These are phyloP conservation scores for Anticlea derivata DNA, from an alignment of 2,888 invertebrate species.

Conservation along the genomic window DNA sequence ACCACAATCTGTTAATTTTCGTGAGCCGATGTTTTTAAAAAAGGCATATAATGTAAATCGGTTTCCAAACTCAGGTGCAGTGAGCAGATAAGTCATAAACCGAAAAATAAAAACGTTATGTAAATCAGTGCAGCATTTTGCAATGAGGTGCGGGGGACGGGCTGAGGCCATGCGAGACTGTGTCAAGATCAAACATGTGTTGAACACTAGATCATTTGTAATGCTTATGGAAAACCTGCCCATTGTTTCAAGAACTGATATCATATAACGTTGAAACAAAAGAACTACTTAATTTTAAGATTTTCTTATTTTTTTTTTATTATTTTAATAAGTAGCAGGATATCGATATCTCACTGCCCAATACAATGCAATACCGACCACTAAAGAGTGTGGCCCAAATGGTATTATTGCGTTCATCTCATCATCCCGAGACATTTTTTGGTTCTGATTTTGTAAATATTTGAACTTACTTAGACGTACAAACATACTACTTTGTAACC, in stretches of 20 bases:
- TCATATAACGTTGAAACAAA: slow-evolving; percentile 1
- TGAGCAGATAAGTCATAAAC: slow-evolving; percentile 35
- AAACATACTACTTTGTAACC: no score
- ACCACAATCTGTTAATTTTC: slow-evolving; percentile 17
- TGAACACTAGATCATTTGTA: slow-evolving; percentile 19
- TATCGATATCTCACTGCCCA: no score
- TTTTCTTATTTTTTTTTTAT: no score
- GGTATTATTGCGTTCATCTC: no score
- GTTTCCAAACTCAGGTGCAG: slow-evolving; percentile 33
- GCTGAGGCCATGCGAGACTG: slow-evolving; percentile 49
- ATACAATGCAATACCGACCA: no score
- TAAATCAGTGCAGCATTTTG: slow-evolving; percentile 50
- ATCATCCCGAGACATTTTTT: no score
- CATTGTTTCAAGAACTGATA: slow-evolving; percentile 18
- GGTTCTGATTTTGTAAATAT: no score
- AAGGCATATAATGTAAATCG: slow-evolving; percentile 30
- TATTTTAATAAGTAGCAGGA: no score
- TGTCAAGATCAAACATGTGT: slow-evolving; percentile 48
- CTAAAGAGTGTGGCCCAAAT: no score
- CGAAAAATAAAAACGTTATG: slow-evolving; percentile 39
- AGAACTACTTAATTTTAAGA: no score
- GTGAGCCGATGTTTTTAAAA: slow-evolving; percentile 14
- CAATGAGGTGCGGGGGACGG: slow-evolving; percentile 41
- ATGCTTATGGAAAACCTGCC: not conserved
- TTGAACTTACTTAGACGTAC: no score